Evolutionary conservation across 2,797 vertebrate genomes (phyloP), one percentile per base, ranked within the genome.

Genomic region (Phrynocephalus forsythii): DNA sequence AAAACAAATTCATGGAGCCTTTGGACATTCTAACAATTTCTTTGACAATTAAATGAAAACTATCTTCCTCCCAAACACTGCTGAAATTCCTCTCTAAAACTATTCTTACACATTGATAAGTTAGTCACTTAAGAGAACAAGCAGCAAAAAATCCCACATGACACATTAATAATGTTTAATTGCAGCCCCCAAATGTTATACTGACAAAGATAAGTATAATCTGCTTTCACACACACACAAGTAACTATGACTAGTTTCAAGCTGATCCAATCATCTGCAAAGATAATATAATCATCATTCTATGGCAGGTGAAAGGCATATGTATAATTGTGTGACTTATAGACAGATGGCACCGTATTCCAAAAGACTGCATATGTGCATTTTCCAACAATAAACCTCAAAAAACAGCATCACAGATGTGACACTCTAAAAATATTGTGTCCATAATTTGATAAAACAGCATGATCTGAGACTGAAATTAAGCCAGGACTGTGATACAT

Each of bases 191-290:
- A 75, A 38, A 44, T 38, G 3, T 33, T 67, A n/a, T 82, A 50
- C 44, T 82, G 66, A 82, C 26, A 75, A 75, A 75, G 73, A 75
- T 75, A 75, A 75, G 20, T 75, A 38, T 38, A 75, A 75, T 75
- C 16, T 75, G 18, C 73, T 20, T 75, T 75, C 38, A 44, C 30
- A 75, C 73, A 75, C 33, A 75, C 33, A 75, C 67, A 67, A 78
- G 8, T 28, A 48, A 67, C 44, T 68, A 38, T 69, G 48, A 69
- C 26, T 1, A 50, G 67, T 82, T 69, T 82, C 67, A 82, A 69
- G 68, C 50, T 69, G n/a, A 75, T 75, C 38, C 73, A 75, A 24
- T 75, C 33, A 44, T 9, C 22, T 75, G 26, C 30, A 68, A 69
- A 69, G 48, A 15, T 30, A 67, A 56, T 6, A 16, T 44, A 68